Evolutionary conservation across 1,140 invertebrate species (phyloP), one percentile per base, ranked within the genome.

Genomic region (Orchesella cincta): DNA sequence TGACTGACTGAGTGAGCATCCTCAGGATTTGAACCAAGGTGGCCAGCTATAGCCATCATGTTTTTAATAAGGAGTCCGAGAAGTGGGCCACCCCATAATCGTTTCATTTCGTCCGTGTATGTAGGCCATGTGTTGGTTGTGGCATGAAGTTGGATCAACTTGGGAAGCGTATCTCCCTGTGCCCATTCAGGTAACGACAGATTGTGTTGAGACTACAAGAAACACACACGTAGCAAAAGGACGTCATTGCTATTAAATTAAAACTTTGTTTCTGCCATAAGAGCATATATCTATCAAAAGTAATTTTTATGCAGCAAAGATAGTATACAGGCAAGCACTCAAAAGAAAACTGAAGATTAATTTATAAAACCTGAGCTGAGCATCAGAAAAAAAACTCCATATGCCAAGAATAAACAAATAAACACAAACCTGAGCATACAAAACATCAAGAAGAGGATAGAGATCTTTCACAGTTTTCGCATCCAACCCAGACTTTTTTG

Each of bases 151-250:
- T 79, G 77, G 71, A 85, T 76, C 74, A 84, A 80, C 35, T 86
- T 82, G 1, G 88, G 88, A 76, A 85, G 89, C 0, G 89, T 86
- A 75, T 83, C 82, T 74, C 62, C 62, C 33, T 33, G 62, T 0
- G 92, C 91, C 93, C 93, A 95, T 16, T 88, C 85, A 0, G 93
- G 93, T 54, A 94, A 84, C 18, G 89, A 89, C 76, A 89, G 89
- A 81, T 93, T 93, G 81, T 92, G 90, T n/a, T 8, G 12, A 33
- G 62, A 5, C 62, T 67, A 67, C 29, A 26, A 57, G 54, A 20
- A 46, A 8, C n/a, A n/a, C n/a, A n/a, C n/a, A n/a, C n/a, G n/a
- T n/a, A n/a, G n/a, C n/a, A n/a, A n/a, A n/a, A n/a, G n/a, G n/a
- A n/a, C n/a, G n/a, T n/a, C n/a, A n/a, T n/a, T n/a, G n/a, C n/a